A percentile compares a stretch with the other conserved stretches of the same genome.
Conservation (phyloP, 2,888 invertebrate genomes). For the Octonoba sinensis region DNA sequence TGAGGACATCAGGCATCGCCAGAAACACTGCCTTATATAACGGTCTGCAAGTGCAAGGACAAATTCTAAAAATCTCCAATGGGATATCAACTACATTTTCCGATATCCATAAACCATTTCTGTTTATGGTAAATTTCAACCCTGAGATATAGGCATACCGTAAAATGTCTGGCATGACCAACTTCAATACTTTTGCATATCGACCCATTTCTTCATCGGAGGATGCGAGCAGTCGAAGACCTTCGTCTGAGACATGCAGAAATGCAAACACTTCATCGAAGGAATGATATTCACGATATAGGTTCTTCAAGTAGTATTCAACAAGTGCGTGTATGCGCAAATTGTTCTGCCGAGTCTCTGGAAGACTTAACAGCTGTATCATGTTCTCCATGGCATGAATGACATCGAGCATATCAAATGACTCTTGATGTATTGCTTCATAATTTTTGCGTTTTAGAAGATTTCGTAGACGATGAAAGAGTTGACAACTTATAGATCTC, state of each 20-base stretch:
- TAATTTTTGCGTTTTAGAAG: too few species aligned
- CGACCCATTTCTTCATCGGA: background rate
- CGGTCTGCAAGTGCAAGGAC: conserved; percentile 49
- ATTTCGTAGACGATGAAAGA: too few species aligned
- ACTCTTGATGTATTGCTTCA: too few species aligned
- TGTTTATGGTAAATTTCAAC: conserved; percentile 10
- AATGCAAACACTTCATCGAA: conserved; percentile 50
- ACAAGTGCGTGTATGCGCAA: conserved; percentile 10
- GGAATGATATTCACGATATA: conserved; percentile 39
- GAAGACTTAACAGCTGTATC: too few species aligned
- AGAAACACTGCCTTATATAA: conserved; percentile 48
- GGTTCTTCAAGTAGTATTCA: conserved; percentile 36
- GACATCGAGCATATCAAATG: too few species aligned
- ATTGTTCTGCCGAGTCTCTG: too few species aligned
- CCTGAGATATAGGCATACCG: conserved; percentile 2
- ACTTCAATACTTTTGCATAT: conserved; percentile 11
- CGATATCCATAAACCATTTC: background rate
- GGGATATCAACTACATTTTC: conserved; percentile 48
- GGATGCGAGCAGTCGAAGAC: background rate
- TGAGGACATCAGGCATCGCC: conserved; percentile 16
- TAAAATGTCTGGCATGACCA: conserved; percentile 35
- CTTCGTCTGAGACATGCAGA: conserved; percentile 28
- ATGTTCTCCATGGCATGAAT: too few species aligned
- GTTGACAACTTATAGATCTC: too few species aligned
- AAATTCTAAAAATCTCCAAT: conserved; percentile 41